Conservation (phyloP, 2,888 invertebrate genomes). For the Callosobruchus maculatus region DNA sequence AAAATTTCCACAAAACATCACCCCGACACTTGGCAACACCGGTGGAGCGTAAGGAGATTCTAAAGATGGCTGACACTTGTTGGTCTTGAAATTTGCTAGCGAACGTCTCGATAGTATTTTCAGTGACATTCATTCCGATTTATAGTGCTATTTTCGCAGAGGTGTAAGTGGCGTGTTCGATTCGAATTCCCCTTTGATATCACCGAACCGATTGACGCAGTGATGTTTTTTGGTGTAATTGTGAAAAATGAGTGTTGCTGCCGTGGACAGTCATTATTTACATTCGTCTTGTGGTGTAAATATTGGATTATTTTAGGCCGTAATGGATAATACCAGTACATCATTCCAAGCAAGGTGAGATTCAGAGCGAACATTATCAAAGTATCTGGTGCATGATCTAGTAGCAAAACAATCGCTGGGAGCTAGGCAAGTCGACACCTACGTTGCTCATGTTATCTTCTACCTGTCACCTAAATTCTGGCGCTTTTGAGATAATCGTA, state of each 20-base stretch:
- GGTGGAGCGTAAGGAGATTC: background rate
- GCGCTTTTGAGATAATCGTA: constrained; percentile 21
- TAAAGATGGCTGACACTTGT: constrained; percentile 51
- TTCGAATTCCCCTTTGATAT: constrained; percentile 8
- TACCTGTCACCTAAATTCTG: constrained; percentile 28
- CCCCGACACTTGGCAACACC: background rate
- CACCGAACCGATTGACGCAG: constrained; percentile 21
- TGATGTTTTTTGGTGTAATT: constrained; percentile 25
- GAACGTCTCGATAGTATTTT: constrained; percentile 35
- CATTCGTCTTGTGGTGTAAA: constrained; percentile 31
- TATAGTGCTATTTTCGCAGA: constrained; percentile 11
- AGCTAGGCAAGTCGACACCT: constrained; percentile 25
- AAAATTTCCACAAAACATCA: background rate
- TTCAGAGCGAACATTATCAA: constrained; percentile 7
- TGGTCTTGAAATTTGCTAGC: constrained; percentile 40
- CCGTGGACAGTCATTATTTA: constrained; percentile 37
- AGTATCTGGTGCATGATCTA: constrained; percentile 8
- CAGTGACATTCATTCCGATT: constrained; percentile 11
- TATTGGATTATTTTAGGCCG: constrained; percentile 34
- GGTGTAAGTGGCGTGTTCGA: constrained; percentile 16
- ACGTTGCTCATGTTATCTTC: constrained; percentile 31
- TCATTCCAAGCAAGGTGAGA: constrained; percentile 36
- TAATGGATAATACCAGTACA: constrained; percentile 41
- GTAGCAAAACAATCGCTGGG: constrained; percentile 23
- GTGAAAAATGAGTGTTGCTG: constrained; percentile 21